Evolutionary conservation across 2,797 vertebrate genomes (phyloP), one percentile per base, ranked within the genome.

Genomic region (Esox lucius): DNA sequence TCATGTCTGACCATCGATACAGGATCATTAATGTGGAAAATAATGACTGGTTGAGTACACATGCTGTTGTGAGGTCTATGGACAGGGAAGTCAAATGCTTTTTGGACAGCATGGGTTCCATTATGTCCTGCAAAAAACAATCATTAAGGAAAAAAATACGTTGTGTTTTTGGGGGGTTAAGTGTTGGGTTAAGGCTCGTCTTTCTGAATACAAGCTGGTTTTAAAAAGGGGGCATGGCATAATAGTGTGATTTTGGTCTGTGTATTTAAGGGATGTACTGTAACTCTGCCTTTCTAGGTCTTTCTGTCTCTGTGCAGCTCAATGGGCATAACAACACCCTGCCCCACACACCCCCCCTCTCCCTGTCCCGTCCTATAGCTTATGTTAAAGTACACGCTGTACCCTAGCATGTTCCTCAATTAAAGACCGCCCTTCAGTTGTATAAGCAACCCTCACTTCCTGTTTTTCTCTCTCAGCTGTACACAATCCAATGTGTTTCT

Each of bases 341-440:
- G 2, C 19, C 35, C 49, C 35, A 22, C 69, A 26, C 28, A 2
- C 49, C 17, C 24, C 56, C 35, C 33, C 24, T 31, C 61, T 17
- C 26, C 70, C 48, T 2, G 42, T 35, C 39, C 61, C 13, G 17
- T 17, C 69, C 33, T 42, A 26, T 28, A 26, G n/a, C 59, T 42
- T 62, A 71, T 59, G 31, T 33, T 72, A 72, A 73, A 73, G 72
- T 66, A 73, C 72, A 66, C 28, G 5, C 16, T 73, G 72, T 73
- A 67, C 72, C 62, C 26, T 73, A 42, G 42, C 72, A 65, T 66
- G 61, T 73, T 65, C 49, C 16, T 33, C 42, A 46, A 15, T 53
- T 26, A 15, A 42, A 17, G 39, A 26, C 24, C 15, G 46, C 46
- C 68, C 68, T 59, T 46, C 31, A 13, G 31, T 39, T 59, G 70